Evolutionary conservation across 2,113 vertebrate species (phyloP).

Genomic region (Seriola rivoliana): DNA sequence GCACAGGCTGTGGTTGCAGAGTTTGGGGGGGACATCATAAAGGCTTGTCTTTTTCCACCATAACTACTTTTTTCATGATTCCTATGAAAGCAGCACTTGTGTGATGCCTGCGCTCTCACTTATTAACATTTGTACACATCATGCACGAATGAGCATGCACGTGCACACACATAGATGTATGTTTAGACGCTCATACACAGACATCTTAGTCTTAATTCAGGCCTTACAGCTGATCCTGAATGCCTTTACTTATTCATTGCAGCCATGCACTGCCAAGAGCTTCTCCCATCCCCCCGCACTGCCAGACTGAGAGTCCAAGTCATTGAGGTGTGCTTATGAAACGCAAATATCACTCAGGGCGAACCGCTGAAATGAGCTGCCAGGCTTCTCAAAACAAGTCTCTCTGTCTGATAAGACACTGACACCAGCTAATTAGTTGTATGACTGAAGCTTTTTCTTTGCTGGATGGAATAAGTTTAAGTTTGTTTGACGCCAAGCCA

Average conservation of each 20-base stretch:
- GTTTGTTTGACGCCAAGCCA: constrained; percentile 60
- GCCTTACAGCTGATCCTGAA: constrained; percentile 76
- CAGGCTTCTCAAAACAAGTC: constrained; percentile 79
- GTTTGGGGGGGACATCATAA: constrained; percentile 64
- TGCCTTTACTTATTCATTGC: constrained; percentile 75
- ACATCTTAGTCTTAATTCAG: constrained; percentile 70
- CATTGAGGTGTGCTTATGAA: constrained; percentile 69
- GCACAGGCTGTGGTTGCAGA: constrained; percentile 70
- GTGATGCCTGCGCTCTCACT: constrained; percentile 64
- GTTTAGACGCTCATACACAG: constrained; percentile 64
- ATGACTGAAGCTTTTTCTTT: constrained; percentile 54
- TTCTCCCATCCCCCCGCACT: constrained; percentile 30
- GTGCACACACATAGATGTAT: constrained; percentile 49
- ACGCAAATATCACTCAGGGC: constrained; percentile 75
- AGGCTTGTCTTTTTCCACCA: constrained; percentile 75
- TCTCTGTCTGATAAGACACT: constrained; percentile 77
- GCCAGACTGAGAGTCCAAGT: constrained; percentile 38
- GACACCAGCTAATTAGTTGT: constrained; percentile 77
- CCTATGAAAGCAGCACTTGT: constrained; percentile 84
- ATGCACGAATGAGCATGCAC: constrained; percentile 34
- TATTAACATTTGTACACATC: constrained; percentile 78
- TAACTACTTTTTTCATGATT: constrained; percentile 56
- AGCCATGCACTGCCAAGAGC: constrained; percentile 38
- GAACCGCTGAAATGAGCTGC: constrained; percentile 67
- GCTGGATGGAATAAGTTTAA: constrained; percentile 56